phyloP scores from a whole-genome alignment of 2,113 vertebrate genomes.

The Atractosteus spatula region DNA sequence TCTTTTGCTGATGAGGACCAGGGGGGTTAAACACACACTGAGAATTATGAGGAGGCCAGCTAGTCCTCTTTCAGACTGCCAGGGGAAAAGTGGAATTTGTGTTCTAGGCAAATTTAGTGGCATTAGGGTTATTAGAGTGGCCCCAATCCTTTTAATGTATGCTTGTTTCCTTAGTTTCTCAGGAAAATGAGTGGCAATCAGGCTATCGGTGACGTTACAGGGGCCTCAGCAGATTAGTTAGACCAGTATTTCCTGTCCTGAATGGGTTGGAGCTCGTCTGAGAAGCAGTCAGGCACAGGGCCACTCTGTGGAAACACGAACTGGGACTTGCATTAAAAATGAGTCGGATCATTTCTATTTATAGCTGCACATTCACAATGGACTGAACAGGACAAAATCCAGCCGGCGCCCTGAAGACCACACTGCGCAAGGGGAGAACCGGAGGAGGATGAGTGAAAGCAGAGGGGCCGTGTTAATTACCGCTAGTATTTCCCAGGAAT shows the following conservation, averaged over 20 bases:
- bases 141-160: neutral
- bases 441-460: too few relatives aligned
- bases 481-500: too few relatives aligned
- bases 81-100: neutral
- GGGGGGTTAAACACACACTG: neutral
- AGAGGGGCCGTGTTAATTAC: too few relatives aligned
- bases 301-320: too few relatives aligned
- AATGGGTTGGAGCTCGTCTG: neutral
- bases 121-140: neutral
- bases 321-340: too few relatives aligned
- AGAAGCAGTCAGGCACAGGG: too few relatives aligned
- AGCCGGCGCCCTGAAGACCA: too few relatives aligned
- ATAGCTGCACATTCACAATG: too few relatives aligned
- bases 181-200: conserved; percentile 8
- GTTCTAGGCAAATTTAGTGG: neutral
- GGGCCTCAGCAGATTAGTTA: neutral
- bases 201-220: neutral
- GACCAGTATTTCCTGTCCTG: neutral
- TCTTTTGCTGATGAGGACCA: neutral
- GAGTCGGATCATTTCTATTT: too few relatives aligned
- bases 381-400: too few relatives aligned
- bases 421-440: too few relatives aligned
- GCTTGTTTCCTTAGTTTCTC: neutral
- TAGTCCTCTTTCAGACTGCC: neutral
- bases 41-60: neutral